These are phyloP conservation scores for Yoshiicerus persimilis DNA, from an alignment of 1,140 invertebrate species.

Conservation along the genomic window DNA sequence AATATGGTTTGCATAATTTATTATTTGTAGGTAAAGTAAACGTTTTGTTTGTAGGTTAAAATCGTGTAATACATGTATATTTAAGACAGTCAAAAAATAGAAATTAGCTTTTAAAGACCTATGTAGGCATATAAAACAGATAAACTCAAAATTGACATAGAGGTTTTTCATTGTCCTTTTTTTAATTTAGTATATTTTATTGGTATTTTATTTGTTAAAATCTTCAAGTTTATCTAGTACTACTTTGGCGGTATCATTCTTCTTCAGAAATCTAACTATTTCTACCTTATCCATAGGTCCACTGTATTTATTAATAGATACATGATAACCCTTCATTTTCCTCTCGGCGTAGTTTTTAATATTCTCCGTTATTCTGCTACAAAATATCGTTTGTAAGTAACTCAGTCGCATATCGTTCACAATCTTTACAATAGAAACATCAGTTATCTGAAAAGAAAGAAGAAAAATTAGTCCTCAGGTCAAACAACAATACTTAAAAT, in stretches of 20 bases:
- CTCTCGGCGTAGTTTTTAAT: neutral
- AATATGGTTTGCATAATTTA: neutral
- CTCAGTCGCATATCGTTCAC: neutral
- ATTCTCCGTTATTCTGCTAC: neutral
- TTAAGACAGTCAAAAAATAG: neutral
- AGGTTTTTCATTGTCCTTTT: too few relatives aligned
- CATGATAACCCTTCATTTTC: neutral
- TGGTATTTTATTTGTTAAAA: neutral
- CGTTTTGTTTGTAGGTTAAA: neutral
- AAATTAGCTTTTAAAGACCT: neutral
- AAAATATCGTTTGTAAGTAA: neutral
- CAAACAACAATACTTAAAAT: too few relatives aligned
- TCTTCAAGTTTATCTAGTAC: neutral
- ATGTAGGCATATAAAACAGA: neutral
- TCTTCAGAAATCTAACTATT: neutral
- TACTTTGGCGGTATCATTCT: conserved; percentile 5
- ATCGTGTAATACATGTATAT: neutral
- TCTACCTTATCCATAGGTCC: neutral
- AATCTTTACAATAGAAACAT: neutral
- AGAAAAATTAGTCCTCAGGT: neutral
- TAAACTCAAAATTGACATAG: neutral
- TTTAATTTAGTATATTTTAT: neutral
- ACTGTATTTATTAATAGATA: conserved; percentile 15
- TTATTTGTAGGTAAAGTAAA: neutral
- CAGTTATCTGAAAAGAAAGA: conserved; percentile 6